Base-by-base conservation (phyloP, 2,797 vertebrate species). In the Leucoraja ocellata region DNA sequence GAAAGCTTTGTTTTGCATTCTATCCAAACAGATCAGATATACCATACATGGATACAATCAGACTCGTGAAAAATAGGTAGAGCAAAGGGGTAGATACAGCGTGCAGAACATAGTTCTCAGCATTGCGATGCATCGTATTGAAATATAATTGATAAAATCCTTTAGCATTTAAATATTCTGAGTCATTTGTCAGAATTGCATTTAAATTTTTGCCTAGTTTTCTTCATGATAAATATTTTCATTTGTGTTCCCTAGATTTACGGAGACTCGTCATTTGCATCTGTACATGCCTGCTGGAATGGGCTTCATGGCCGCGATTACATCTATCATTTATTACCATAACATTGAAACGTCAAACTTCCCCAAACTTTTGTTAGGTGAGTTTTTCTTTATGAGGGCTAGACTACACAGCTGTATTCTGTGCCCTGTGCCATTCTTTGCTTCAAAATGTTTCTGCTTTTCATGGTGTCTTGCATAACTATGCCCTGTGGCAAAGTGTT, bases 271-370 rank as follows among this genome's bases (percentile, higher is more conserved):
- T 93, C 98, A 99, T 83, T 97, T 99, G 86, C 99, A 99, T 95
- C 96, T 99, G 80, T 99, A 99, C 95, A 99, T 99, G 98, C 99
- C 99, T 0, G 97, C 99, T 4, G 98, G 95, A 46, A 97, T 99
- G 97, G 99, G 98, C 0, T 99, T 99, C 97, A 96, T 99, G 97
- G 98, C 99, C 0, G 98, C 97, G 58, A 97, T 99, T 96, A 99
- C 98, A 0, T 99, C 99, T 0, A 98, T 99, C 94, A 94, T 99
- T 95, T 99, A 98, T 96, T 99, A 99, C 95, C 99, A 99, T 94
- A 99, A 99, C 95, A 99, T 99, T 0, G 99, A 99, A 97, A 99
- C 99, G 93, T 99, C 99, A 94, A 99, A 99, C 96, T 99, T 99
- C 95, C 99, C 99, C 1, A 99, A 99, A 95, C 95, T 99, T 25